Conservation (phyloP, 2,113 vertebrate genomes). For the Scomber colias region DNA sequence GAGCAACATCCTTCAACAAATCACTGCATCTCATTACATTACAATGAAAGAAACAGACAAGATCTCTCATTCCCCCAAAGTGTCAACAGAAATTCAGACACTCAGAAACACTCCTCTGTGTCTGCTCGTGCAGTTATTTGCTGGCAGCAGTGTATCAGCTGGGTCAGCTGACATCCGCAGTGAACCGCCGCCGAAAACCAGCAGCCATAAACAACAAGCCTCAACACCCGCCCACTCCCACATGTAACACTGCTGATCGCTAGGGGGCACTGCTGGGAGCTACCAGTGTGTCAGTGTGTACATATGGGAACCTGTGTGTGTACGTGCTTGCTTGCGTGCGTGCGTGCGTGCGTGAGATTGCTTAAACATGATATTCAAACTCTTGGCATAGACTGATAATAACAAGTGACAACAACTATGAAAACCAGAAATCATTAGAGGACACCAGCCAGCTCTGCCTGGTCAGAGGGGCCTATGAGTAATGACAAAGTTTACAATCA, state of each 20-base stretch:
- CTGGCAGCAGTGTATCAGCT: slow-evolving; percentile 45
- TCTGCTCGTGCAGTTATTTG: slow-evolving; percentile 43
- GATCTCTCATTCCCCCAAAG: slow-evolving; percentile 3
- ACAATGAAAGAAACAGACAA: background rate
- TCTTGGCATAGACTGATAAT: slow-evolving; percentile 40
- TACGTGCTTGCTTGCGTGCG: slow-evolving; percentile 4
- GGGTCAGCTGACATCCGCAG: slow-evolving; percentile 80
- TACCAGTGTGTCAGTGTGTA: slow-evolving; percentile 25
- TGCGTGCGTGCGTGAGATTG: slow-evolving; percentile 18
- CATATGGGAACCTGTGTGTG: slow-evolving; percentile 34
- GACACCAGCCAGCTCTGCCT: slow-evolving; percentile 43
- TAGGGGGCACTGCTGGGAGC: slow-evolving; percentile 78
- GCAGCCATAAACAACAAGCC: slow-evolving; percentile 72
- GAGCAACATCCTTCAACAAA: slow-evolving; percentile 1
- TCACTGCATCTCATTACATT: slow-evolving; percentile 10
- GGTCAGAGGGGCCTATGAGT: slow-evolving; percentile 67
- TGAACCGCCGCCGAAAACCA: slow-evolving; percentile 66
- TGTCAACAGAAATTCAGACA: slow-evolving; percentile 43
- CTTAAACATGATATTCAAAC: slow-evolving; percentile 24
- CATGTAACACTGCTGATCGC: slow-evolving; percentile 56
- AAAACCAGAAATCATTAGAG: slow-evolving; percentile 42
- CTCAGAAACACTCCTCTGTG: slow-evolving; percentile 42
- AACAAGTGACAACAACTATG: slow-evolving; percentile 51
- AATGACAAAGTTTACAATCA: slow-evolving; percentile 72
- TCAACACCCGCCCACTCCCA: slow-evolving; percentile 72